phyloP scores from a whole-genome alignment of 2,113 vertebrate species.

The Chrysemys picta region DNA sequence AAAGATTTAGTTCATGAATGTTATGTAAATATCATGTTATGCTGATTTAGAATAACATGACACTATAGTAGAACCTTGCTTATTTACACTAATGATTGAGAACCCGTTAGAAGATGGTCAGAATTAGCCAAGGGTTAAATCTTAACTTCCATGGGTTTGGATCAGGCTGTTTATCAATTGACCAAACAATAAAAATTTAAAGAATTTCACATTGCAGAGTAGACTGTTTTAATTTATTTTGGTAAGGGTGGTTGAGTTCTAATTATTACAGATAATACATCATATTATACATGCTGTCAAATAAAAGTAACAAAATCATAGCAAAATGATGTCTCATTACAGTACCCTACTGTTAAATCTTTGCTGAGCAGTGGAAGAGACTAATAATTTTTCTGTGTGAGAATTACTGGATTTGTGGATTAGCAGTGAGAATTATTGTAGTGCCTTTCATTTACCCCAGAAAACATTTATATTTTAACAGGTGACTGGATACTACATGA shows the following conservation, averaged over 20 bases:
- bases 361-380: not conserved
- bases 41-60: not conserved
- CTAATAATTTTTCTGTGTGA: not conserved
- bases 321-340: fast-evolving
- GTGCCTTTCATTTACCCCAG: not conserved
- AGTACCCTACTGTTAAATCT: not conserved
- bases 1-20: not conserved
- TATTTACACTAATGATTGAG: not conserved
- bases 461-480: constrained; percentile 20
- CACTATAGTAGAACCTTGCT: not conserved
- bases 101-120: not conserved
- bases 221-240: not conserved
- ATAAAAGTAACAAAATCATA: not conserved
- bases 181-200: not conserved
- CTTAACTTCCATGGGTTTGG: not conserved
- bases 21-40: not conserved
- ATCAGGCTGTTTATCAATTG: not conserved
- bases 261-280: not conserved
- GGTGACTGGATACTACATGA: constrained; percentile 68
- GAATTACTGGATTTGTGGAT: not conserved
- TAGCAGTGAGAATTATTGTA: not conserved
- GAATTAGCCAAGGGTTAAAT: not conserved
- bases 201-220: not conserved
- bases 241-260: not conserved
- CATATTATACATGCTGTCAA: not conserved